Evolutionary conservation across 2,888 invertebrate species (phyloP).

Genomic region (Mellilla xanthometata): DNA sequence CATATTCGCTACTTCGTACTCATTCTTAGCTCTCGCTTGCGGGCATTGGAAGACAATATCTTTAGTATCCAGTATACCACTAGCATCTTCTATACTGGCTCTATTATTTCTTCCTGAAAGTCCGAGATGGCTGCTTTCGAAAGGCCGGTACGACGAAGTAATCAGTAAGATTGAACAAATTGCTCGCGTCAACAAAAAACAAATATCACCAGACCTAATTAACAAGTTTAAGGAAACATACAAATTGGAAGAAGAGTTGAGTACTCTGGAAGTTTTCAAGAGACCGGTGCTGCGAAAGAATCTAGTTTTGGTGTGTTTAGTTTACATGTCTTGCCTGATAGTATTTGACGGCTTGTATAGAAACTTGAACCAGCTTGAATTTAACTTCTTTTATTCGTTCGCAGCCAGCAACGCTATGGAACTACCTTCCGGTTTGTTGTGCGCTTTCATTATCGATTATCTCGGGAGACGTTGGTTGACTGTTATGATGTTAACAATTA

Average conservation of each 20-base stretch:
- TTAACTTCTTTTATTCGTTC: conserved; percentile 56
- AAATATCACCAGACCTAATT: conserved; percentile 46
- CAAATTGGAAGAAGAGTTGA: conserved; percentile 34
- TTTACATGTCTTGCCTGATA: conserved; percentile 47
- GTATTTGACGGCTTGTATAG: conserved; percentile 54
- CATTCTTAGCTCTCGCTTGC: conserved; percentile 54
- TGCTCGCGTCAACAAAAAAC: conserved; percentile 49
- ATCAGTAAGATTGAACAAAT: conserved; percentile 48
- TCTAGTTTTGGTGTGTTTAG: conserved; percentile 49
- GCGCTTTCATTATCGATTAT: conserved; percentile 53
- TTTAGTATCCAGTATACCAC: conserved; percentile 53
- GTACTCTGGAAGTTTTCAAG: conserved; percentile 46
- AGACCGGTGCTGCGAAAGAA: conserved; percentile 46
- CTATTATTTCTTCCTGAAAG: conserved; percentile 56
- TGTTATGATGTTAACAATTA: conserved; percentile 37
- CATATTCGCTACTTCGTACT: conserved; percentile 41
- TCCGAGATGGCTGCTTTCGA: conserved; percentile 56
- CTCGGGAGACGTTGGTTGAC: conserved; percentile 55
- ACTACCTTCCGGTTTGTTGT: conserved; percentile 50
- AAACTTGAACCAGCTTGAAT: conserved; percentile 49
- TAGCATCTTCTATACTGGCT: conserved; percentile 45
- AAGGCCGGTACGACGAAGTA: conserved; percentile 52
- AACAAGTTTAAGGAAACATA: conserved; percentile 45
- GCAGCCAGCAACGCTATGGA: conserved; percentile 53
- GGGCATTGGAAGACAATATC: conserved; percentile 56